These are phyloP conservation scores for Euwallacea similis DNA, from an alignment of 1,140 invertebrate genomes.

Conservation along the genomic window DNA sequence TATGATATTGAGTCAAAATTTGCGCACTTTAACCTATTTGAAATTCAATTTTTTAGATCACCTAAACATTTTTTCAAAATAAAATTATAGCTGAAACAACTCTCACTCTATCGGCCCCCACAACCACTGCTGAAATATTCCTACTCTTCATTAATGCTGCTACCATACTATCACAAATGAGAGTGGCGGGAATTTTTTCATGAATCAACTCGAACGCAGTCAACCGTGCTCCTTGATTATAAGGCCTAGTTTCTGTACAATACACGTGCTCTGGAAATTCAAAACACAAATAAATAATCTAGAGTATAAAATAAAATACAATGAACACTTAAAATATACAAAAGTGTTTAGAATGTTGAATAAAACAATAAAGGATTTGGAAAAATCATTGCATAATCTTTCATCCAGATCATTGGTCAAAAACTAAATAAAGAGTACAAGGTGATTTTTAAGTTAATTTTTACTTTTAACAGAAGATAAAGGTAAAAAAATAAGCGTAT, in stretches of 20 bases:
- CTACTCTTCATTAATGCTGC: constrained; percentile 84
- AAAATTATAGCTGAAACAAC: constrained; percentile 1
- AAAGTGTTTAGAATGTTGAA: too few species aligned
- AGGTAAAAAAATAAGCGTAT: too few species aligned
- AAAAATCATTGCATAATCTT: too few species aligned
- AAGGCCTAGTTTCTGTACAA: constrained; percentile 96
- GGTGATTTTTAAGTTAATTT: too few species aligned
- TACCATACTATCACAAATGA: constrained; percentile 96
- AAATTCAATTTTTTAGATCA: too few species aligned
- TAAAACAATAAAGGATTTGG: too few species aligned
- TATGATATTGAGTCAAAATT: too few species aligned
- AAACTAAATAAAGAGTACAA: too few species aligned
- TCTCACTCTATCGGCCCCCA: constrained; percentile 84
- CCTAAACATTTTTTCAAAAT: not conserved
- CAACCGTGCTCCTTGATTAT: constrained; percentile 94
- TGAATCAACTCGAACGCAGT: constrained; percentile 95
- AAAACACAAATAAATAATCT: not conserved
- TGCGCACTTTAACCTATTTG: too few species aligned
- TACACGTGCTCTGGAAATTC: constrained; percentile 76
- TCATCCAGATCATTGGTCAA: too few species aligned
- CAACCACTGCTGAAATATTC: constrained; percentile 76
- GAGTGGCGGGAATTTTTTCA: constrained; percentile 89
- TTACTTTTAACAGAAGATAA: too few species aligned
- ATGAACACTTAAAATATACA: not conserved
- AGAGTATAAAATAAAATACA: not conserved